Conservation (phyloP, 30 jellyfish, hydroid and myxozoan species). For the Morbakka virulenta region DNA sequence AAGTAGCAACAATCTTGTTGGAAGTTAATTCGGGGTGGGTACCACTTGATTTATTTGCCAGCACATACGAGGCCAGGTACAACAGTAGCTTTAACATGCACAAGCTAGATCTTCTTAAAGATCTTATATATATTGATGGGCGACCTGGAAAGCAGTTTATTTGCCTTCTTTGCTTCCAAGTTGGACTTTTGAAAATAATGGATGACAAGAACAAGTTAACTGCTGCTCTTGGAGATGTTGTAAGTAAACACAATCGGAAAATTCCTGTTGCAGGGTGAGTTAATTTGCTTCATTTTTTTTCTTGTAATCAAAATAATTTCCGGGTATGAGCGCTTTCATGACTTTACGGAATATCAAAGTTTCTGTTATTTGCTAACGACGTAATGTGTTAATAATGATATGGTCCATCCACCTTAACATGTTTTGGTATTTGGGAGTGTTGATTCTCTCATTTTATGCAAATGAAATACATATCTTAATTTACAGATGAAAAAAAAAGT, state of each 20-base stretch:
- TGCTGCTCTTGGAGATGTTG: slow-evolving; percentile 5
- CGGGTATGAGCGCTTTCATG: no score
- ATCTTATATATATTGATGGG: slow-evolving; percentile 70
- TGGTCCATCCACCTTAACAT: no score
- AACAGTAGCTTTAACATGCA: slow-evolving; percentile 15
- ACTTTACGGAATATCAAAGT: no score
- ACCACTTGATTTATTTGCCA: slow-evolving; percentile 17
- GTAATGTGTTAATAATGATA: no score
- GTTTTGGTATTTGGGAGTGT: no score
- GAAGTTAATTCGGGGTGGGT: slow-evolving; percentile 23
- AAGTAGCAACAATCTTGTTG: neutral
- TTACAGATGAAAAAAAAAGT: no score
- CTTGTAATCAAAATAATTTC: no score
- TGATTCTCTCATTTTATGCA: no score
- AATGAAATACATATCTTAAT: no score
- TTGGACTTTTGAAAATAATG: slow-evolving; percentile 19
- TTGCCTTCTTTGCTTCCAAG: slow-evolving; percentile 23
- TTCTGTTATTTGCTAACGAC: no score
- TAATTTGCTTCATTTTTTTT: no score
- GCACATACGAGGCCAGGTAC: slow-evolving; percentile 4
- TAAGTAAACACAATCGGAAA: slow-evolving; percentile 44
- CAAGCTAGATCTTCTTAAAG: slow-evolving; percentile 41
- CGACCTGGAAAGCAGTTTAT: slow-evolving; percentile 64
- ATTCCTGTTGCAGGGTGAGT: slow-evolving; percentile 72
- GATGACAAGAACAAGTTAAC: slow-evolving; percentile 1